Evolutionary conservation across 2,113 vertebrate species (phyloP).

Genomic region (Indicator maculatus): DNA sequence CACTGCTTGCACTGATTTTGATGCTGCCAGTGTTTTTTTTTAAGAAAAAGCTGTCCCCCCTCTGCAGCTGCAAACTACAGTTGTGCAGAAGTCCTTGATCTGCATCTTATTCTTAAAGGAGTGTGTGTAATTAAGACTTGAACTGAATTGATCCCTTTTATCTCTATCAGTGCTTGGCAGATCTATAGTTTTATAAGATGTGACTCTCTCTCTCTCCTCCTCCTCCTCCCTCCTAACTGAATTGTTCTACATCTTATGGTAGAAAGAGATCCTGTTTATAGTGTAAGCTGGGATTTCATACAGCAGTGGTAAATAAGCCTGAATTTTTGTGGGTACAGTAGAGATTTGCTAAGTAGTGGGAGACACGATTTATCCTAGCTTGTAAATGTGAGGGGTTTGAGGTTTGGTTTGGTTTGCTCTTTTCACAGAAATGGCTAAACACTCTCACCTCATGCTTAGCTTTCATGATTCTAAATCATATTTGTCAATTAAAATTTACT

Average conservation of each 20-base stretch:
- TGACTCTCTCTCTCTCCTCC: neutral
- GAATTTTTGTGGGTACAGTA: neutral
- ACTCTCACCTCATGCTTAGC: neutral
- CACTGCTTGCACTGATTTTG: neutral
- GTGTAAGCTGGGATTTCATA: neutral
- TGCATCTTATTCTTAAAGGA: neutral
- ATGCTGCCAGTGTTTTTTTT: neutral
- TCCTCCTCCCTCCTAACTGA: neutral
- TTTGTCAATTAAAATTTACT: neutral
- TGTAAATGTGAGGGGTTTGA: neutral
- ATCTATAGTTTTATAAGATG: neutral
- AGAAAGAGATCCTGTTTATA: neutral
- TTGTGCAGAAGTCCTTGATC: neutral
- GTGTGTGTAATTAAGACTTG: neutral
- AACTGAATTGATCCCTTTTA: neutral
- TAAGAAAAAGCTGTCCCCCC: neutral
- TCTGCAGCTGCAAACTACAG: neutral
- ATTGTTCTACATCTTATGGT: neutral
- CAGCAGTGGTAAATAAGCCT: neutral
- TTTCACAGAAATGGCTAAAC: neutral
- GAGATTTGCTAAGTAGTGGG: neutral
- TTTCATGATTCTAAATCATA: neutral
- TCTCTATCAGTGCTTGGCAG: neutral
- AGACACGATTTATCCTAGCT: neutral
- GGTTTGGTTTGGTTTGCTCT: neutral